Evolutionary conservation across 2,113 vertebrate genomes (phyloP).

Genomic region (Peucedramus taeniatus): DNA sequence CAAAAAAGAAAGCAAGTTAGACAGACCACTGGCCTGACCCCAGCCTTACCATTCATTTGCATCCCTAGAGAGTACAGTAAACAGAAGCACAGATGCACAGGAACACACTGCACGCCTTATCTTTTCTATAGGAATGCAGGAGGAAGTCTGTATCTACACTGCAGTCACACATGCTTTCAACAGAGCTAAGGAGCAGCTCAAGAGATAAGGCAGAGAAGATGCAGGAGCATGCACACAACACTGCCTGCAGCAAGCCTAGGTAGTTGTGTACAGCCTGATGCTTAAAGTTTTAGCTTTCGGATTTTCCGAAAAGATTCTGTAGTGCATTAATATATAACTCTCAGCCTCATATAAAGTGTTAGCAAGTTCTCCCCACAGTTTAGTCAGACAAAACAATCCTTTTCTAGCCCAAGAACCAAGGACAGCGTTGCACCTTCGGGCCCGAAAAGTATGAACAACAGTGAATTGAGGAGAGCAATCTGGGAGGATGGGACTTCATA

Average conservation of each 20-base stretch:
- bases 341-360: not conserved
- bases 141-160: not conserved
- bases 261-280: not conserved
- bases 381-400: not conserved
- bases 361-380: not conserved
- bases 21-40: not conserved
- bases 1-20: not conserved
- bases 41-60: not conserved
- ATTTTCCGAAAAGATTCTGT: not conserved
- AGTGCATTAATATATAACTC: not conserved
- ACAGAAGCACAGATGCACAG: not conserved
- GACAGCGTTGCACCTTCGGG: not conserved
- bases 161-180: not conserved
- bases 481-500: not conserved
- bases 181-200: not conserved
- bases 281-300: not conserved
- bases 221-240: not conserved
- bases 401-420: not conserved
- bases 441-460: not conserved
- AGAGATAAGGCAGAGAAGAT: not conserved
- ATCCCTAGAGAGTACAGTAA: not conserved
- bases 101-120: not conserved
- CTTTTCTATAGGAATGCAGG: not conserved
- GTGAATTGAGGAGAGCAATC: not conserved
- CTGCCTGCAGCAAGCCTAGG: not conserved